These are phyloP conservation scores for Papilio polytes DNA, from an alignment of 1,140 invertebrate species.

Conservation along the genomic window DNA sequence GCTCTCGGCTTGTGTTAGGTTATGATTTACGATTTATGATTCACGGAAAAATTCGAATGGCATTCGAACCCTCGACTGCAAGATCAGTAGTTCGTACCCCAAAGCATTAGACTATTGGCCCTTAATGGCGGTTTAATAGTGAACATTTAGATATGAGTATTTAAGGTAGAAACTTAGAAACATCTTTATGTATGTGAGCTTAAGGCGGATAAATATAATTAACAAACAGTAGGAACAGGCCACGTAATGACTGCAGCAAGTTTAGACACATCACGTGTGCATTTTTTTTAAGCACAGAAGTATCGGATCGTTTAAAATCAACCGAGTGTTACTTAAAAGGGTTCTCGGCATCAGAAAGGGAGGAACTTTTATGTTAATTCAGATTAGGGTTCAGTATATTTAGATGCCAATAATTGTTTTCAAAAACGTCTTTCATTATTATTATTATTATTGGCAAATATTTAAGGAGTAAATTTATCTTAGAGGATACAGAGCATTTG, in stretches of 20 bases:
- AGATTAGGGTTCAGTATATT: conserved; percentile 34
- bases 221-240: conserved; percentile 3
- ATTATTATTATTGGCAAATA: neutral
- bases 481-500: no score
- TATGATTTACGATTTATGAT: no score
- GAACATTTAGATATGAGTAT: neutral
- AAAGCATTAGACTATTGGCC: no score
- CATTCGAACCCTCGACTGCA: no score
- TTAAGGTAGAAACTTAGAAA: neutral
- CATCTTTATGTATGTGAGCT: neutral
- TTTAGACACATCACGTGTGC: conserved; percentile 23
- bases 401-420: neutral
- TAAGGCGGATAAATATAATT: neutral
- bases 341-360: conserved; percentile 40
- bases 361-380: neutral
- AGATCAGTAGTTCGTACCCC: no score
- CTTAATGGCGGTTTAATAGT: no score
- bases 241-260: neutral
- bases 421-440: no score
- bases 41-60: no score
- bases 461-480: neutral
- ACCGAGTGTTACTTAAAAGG: conserved; percentile 52
- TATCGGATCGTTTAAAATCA: conserved; percentile 49
- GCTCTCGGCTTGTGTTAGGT: no score
- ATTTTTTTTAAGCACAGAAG: conserved; percentile 3